Evolutionary conservation across 2,797 vertebrate species (phyloP).

Genomic region (Neosilurus hyrtlii): DNA sequence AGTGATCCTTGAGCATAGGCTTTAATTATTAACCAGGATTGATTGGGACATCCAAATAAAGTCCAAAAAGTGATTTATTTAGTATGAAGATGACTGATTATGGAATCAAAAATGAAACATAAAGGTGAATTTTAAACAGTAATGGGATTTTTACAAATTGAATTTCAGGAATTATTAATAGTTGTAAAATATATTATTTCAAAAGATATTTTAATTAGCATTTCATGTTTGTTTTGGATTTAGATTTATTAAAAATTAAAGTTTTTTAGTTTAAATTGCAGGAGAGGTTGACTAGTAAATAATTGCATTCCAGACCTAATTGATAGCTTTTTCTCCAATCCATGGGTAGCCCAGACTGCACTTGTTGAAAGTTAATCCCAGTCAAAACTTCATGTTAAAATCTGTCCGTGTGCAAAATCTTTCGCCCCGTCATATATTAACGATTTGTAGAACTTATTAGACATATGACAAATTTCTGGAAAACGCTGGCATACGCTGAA

Average conservation of each 20-base stretch:
- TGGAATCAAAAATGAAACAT: not conserved
- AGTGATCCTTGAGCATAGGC: conserved; percentile 31
- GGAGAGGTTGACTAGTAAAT: not conserved
- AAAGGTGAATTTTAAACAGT: not conserved
- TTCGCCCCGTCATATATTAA: too few relatives aligned
- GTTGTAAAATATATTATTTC: not conserved
- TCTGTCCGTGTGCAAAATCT: too few relatives aligned
- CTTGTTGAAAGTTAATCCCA: too few relatives aligned
- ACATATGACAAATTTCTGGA: too few relatives aligned
- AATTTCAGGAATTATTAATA: not conserved
- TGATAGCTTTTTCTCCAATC: not conserved
- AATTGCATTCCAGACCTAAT: not conserved
- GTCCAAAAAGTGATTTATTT: conserved; percentile 34
- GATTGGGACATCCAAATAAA: conserved; percentile 47
- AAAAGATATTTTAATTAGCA: not conserved
- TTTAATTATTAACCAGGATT: conserved; percentile 52
- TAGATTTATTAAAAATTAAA: not conserved
- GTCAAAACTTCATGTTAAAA: too few relatives aligned
- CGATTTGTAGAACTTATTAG: too few relatives aligned
- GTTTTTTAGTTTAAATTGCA: not conserved
- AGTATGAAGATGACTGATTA: conserved; percentile 24
- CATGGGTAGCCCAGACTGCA: not conserved
- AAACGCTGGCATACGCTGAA: too few relatives aligned
- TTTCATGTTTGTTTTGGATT: not conserved
- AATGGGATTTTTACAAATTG: not conserved